Evolutionary conservation across 2,113 vertebrate genomes (phyloP).

Genomic region (Phoenicopterus ruber): DNA sequence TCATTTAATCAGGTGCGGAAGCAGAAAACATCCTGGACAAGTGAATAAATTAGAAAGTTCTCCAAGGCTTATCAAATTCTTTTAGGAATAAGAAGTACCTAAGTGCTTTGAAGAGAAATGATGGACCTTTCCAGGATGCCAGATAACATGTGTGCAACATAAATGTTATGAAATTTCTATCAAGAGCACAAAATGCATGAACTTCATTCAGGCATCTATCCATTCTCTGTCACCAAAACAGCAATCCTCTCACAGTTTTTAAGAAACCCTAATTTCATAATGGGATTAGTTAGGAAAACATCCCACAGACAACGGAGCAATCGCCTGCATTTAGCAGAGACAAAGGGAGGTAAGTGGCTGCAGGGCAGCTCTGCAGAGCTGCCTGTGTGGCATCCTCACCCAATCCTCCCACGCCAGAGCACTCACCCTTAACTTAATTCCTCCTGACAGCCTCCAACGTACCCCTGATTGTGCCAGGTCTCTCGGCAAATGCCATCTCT

Average conservation of each 20-base stretch:
- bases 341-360: not conserved
- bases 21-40: not conserved
- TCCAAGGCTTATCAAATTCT: not conserved
- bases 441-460: not conserved
- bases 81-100: not conserved
- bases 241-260: not conserved
- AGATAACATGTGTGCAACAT: not conserved
- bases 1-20: not conserved
- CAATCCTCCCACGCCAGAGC: not conserved
- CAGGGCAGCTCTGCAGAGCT: not conserved
- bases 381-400: not conserved
- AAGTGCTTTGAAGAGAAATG: not conserved
- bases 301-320: not conserved
- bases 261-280: not conserved
- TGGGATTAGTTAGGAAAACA: not conserved
- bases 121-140: not conserved
- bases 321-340: not conserved
- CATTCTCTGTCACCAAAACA: not conserved
- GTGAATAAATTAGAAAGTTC: not conserved
- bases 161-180: not conserved
- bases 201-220: not conserved
- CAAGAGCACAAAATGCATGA: not conserved
- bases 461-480: not conserved
- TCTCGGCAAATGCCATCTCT: not conserved
- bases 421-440: slow-evolving; percentile 5